phyloP scores from a whole-genome alignment of 2,888 invertebrate species.

The Acronicta psi region DNA sequence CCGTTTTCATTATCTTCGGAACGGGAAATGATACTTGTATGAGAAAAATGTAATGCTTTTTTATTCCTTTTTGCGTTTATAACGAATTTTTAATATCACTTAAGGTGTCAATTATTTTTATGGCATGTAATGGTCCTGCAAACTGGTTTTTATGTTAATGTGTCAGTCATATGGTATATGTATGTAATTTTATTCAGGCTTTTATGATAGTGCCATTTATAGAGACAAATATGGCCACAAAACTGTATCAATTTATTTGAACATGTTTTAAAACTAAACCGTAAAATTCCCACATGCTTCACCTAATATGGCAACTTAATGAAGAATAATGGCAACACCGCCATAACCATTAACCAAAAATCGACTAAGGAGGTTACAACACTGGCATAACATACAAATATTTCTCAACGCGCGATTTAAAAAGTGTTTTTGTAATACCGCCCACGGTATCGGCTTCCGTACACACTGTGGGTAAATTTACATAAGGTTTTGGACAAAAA shows the following conservation, averaged over 20 bases:
- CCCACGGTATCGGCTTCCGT: constrained; percentile 51
- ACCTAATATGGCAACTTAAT: constrained; percentile 18
- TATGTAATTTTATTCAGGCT: background rate
- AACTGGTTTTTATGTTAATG: no score
- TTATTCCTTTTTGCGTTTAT: constrained; percentile 7
- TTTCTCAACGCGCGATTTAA: constrained; percentile 31
- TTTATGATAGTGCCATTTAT: background rate
- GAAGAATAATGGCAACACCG: constrained; percentile 27
- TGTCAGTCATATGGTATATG: background rate
- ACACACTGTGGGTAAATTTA: constrained; percentile 49
- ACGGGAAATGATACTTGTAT: constrained; percentile 33
- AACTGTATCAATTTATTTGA: background rate
- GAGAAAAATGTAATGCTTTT: constrained; percentile 5
- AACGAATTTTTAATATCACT: constrained; percentile 4
- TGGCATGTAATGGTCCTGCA: constrained; percentile 8
- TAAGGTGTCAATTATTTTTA: constrained; percentile 2
- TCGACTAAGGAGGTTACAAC: constrained; percentile 33
- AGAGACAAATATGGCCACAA: background rate
- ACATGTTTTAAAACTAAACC: background rate
- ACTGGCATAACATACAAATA: constrained; percentile 6
- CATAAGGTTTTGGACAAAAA: constrained; percentile 47
- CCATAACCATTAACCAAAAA: constrained; percentile 37
- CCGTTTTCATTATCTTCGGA: constrained; percentile 18
- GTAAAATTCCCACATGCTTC: constrained; percentile 1
- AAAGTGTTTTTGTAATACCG: constrained; percentile 33